A percentile compares a stretch with the other conserved stretches of the same genome.
These are phyloP conservation scores for Pelosia muscerda DNA, from an alignment of 2,888 invertebrate genomes.

Conservation along the genomic window DNA sequence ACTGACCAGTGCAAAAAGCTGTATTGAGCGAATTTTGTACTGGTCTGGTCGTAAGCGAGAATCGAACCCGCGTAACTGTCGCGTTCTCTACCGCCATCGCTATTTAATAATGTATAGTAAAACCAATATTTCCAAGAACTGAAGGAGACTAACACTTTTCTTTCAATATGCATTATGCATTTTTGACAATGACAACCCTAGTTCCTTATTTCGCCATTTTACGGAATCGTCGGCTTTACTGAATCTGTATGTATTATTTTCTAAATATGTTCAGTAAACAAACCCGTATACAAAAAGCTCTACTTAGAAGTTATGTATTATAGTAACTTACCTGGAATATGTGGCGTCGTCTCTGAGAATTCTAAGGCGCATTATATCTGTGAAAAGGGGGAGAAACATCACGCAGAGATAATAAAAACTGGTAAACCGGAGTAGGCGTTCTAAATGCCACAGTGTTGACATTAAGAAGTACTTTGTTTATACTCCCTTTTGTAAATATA, in stretches of 20 bases:
- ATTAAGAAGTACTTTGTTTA: slow-evolving; percentile 46
- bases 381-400: slow-evolving; percentile 27
- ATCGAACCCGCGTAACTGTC: too few species aligned
- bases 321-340: slow-evolving; percentile 38
- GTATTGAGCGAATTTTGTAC: too few species aligned
- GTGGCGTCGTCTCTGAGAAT: slow-evolving; percentile 40
- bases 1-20: too few species aligned
- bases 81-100: too few species aligned
- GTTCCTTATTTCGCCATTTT: too few species aligned
- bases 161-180: too few species aligned
- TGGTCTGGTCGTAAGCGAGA: too few species aligned
- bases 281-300: slow-evolving; percentile 8
- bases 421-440: slow-evolving; percentile 42
- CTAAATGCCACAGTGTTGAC: slow-evolving; percentile 44
- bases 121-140: too few species aligned
- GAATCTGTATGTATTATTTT: neutral
- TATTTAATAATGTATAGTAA: too few species aligned
- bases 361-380: slow-evolving; percentile 40
- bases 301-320: slow-evolving; percentile 27
- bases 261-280: neutral
- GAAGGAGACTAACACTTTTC: too few species aligned
- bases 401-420: slow-evolving; percentile 52
- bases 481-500: slow-evolving; percentile 21
- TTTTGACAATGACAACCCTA: too few species aligned
- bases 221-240: too few species aligned